phyloP scores from a whole-genome alignment of 2,888 invertebrate genomes.

The Cordilura impudica region DNA sequence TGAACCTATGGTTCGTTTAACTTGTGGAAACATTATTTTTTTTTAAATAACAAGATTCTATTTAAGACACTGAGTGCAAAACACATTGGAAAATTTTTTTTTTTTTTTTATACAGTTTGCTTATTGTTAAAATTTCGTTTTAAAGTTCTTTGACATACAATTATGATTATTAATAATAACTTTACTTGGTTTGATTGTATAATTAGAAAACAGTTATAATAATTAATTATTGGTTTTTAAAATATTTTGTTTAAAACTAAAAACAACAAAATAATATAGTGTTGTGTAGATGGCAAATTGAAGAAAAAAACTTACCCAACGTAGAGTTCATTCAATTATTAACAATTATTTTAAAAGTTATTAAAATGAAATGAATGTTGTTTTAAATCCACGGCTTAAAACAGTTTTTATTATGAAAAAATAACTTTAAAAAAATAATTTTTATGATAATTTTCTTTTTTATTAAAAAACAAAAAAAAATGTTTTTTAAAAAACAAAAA shows the following conservation, averaged over 20 bases:
- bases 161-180: constrained; percentile 19
- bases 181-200: constrained; percentile 3
- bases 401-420: too few relatives aligned
- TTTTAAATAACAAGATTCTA: constrained; percentile 65
- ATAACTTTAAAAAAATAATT: too few relatives aligned
- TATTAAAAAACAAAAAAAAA: too few relatives aligned
- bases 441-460: too few relatives aligned
- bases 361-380: too few relatives aligned
- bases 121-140: constrained; percentile 5
- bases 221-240: constrained; percentile 46
- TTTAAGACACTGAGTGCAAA: constrained; percentile 46
- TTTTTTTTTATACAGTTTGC: constrained; percentile 13
- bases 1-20: constrained; percentile 61
- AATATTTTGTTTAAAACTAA: not conserved
- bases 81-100: not conserved
- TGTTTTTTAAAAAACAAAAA: too few relatives aligned
- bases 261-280: not conserved
- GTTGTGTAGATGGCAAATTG: too few relatives aligned
- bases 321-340: too few relatives aligned
- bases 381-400: too few relatives aligned
- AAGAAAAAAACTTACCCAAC: too few relatives aligned
- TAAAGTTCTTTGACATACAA: constrained; percentile 44
- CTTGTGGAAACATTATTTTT: constrained; percentile 65
- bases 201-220: constrained; percentile 41
- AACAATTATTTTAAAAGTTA: too few relatives aligned